These are phyloP conservation scores for Hybognathus amarus DNA, from an alignment of 2,797 vertebrate genomes.

Conservation along the genomic window DNA sequence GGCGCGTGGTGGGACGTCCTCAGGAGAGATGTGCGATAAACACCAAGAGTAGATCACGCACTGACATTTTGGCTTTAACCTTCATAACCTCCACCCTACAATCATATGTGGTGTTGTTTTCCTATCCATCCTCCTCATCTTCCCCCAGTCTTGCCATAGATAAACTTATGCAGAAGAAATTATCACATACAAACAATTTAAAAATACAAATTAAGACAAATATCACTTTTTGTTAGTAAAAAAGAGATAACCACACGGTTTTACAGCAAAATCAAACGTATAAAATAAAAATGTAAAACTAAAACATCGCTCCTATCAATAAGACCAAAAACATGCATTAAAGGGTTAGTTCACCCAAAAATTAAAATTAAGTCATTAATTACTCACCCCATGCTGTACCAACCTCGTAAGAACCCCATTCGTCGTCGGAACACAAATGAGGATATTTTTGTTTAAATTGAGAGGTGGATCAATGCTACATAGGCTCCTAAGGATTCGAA, in stretches of 20 bases:
- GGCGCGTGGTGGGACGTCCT: constrained; percentile 68
- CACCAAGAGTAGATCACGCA: constrained; percentile 71
- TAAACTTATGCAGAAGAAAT: not conserved
- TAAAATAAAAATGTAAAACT: not conserved
- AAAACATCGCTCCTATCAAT: not conserved
- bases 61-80: constrained; percentile 62
- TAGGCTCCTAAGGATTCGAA: too few relatives aligned
- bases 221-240: not conserved
- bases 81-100: constrained; percentile 65
- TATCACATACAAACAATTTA: not conserved
- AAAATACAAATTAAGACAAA: not conserved
- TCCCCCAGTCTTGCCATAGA: constrained; percentile 5
- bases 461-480: too few relatives aligned
- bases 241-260: not conserved
- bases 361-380: too few relatives aligned
- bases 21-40: constrained; percentile 59
- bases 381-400: too few relatives aligned
- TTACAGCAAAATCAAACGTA: not conserved
- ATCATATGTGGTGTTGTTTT: constrained; percentile 73
- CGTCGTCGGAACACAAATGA: too few relatives aligned
- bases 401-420: too few relatives aligned
- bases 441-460: too few relatives aligned
- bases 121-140: constrained; percentile 70
- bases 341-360: too few relatives aligned
- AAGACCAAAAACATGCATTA: not conserved